phyloP scores from a whole-genome alignment of 30 jellyfish, hydroid and myxozoan species.

The Aurelia sp. region DNA sequence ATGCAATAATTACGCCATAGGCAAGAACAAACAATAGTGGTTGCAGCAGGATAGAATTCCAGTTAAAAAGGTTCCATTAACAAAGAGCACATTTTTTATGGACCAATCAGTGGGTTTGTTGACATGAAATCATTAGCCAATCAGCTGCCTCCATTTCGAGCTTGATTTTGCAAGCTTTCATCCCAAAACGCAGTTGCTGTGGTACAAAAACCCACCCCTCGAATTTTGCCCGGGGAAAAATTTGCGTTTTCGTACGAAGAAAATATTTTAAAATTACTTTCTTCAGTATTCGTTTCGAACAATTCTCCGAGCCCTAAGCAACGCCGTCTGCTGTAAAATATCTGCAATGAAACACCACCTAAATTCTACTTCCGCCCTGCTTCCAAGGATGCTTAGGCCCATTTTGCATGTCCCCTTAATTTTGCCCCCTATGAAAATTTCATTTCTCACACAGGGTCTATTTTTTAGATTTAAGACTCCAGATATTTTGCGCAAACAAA shows the following conservation, averaged over 20 bases:
- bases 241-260: neutral
- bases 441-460: neutral
- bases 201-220: constrained; percentile 3
- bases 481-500: too few species aligned
- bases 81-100: constrained; percentile 3
- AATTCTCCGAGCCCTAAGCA: neutral
- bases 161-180: constrained; percentile 5
- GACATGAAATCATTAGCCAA: constrained; percentile 1
- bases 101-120: neutral
- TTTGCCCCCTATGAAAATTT: neutral
- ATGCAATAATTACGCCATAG: too few species aligned
- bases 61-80: too few species aligned
- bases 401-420: neutral
- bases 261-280: neutral
- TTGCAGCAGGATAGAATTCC: too few species aligned
- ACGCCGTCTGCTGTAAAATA: neutral
- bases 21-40: too few species aligned
- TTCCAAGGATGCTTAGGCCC: neutral
- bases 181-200: constrained; percentile 21
- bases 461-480: too few species aligned
- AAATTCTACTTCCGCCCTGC: neutral
- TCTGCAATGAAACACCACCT: constrained; percentile 17
- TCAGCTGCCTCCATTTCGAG: constrained; percentile 6
- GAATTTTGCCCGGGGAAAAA: neutral
- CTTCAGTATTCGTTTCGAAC: too few species aligned